phyloP scores from a whole-genome alignment of 2,113 vertebrate species.

The Gasterosteus nipponicus region DNA sequence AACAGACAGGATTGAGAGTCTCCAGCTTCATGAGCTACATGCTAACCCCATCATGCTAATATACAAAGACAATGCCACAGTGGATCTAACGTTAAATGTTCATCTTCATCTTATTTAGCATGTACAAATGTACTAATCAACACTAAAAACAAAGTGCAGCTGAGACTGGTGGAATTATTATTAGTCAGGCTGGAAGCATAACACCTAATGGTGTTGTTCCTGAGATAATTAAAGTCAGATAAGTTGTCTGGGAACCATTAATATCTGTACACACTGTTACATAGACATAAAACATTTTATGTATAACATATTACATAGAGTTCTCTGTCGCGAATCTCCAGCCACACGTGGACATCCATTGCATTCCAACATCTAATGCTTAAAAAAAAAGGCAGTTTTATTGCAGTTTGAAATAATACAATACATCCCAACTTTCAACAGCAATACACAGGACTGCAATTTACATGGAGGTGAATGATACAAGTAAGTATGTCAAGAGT shows the following conservation, averaged over 20 bases:
- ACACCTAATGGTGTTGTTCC: background rate
- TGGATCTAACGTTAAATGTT: background rate
- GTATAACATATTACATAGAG: too few species aligned
- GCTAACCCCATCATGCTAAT: background rate
- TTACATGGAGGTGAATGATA: conserved; percentile 42
- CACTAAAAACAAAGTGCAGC: background rate
- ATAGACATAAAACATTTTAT: too few species aligned
- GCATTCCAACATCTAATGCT: conserved; percentile 29
- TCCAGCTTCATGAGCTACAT: background rate
- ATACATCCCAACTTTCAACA: conserved; percentile 39
- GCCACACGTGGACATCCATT: background rate
- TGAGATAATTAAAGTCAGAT: background rate
- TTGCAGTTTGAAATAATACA: conserved; percentile 74
- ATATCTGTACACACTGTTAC: background rate
- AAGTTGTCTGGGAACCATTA: background rate
- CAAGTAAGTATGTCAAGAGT: conserved; percentile 21
- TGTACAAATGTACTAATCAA: background rate
- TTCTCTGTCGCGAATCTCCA: background rate
- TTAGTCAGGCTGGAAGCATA: background rate
- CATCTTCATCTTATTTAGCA: background rate
- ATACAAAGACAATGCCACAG: background rate
- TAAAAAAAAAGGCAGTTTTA: conserved; percentile 77
- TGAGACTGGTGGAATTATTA: background rate
- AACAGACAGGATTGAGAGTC: background rate
- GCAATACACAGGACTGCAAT: conserved; percentile 51